These are phyloP conservation scores for Chalcis sispes DNA, from an alignment of 2,888 invertebrate genomes.

Conservation along the genomic window DNA sequence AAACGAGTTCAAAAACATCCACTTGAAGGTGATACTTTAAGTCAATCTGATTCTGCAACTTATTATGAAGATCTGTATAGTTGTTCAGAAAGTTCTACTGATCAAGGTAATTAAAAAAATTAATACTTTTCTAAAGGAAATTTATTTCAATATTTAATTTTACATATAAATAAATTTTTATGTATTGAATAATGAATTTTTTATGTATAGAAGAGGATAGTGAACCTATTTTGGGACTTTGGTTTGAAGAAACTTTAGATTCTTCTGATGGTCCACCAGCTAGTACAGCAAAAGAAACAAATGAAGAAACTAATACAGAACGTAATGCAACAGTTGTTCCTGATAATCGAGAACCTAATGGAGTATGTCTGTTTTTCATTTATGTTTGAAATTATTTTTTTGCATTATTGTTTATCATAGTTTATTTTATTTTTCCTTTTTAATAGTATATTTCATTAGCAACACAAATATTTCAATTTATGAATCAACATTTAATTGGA, in stretches of 20 bases:
- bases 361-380: conserved; percentile 74
- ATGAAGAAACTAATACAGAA: conserved; percentile 77
- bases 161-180: conserved; percentile 34
- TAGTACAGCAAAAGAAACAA: conserved; percentile 79
- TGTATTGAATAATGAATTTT: conserved; percentile 67
- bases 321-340: conserved; percentile 81
- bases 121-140: not conserved
- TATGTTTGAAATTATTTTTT: no score
- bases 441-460: conserved; percentile 89
- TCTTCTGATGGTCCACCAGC: conserved; percentile 82
- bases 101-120: conserved; percentile 82
- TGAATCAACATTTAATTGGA: conserved; percentile 88
- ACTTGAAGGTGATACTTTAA: conserved; percentile 89
- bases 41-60: conserved; percentile 94
- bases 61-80: conserved; percentile 96
- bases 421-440: conserved; percentile 49
- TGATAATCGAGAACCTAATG: conserved; percentile 87
- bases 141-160: not conserved
- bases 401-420: conserved; percentile 1
- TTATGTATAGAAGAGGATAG: conserved; percentile 81
- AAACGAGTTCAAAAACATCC: conserved; percentile 90
- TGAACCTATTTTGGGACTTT: conserved; percentile 92
- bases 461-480: conserved; percentile 89
- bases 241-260: conserved; percentile 95
- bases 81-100: conserved; percentile 92